Percentiles rank a stretch among this genome's conserved stretches.
Evolutionary conservation across 2,113 vertebrate species (phyloP).

Genomic region (Vulpes vulpes): DNA sequence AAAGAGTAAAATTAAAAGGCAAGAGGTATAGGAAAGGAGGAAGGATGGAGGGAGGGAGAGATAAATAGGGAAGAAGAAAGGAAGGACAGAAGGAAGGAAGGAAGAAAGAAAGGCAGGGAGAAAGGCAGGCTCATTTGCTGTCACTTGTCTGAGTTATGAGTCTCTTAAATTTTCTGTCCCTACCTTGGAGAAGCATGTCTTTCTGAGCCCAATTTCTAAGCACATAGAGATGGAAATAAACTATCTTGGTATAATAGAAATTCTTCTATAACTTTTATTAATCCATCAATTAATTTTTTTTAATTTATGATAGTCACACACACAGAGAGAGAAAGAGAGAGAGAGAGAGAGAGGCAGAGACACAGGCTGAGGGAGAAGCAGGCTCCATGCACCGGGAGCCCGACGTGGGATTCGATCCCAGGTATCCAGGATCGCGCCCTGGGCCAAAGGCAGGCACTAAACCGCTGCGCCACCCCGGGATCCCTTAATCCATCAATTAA

Average conservation of each 20-base stretch:
- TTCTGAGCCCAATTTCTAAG: not conserved
- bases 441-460: too few relatives aligned
- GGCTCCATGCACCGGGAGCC: too few relatives aligned
- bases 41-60: not conserved
- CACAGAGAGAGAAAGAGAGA: too few relatives aligned
- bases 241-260: not conserved
- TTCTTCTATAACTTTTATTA: not conserved
- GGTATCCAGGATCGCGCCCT: too few relatives aligned
- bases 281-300: not conserved
- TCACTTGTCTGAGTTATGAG: not conserved
- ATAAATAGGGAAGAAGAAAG: accelerated
- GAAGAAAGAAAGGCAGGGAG: not conserved
- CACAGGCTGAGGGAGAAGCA: too few relatives aligned
- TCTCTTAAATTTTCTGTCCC: not conserved
- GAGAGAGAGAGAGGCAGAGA: too few relatives aligned
- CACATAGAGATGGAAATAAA: not conserved
- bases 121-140: accelerated
- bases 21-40: not conserved
- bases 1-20: not conserved
- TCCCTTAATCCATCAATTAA: not conserved
- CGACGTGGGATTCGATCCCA: too few relatives aligned
- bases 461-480: too few relatives aligned
- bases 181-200: not conserved
- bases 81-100: accelerated
- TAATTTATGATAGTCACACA: too few relatives aligned